Percentiles rank a stretch among this genome's conserved stretches.
Evolutionary conservation across 2,888 invertebrate genomes (phyloP).

Genomic region (Caenorhabditis parvicauda): DNA sequence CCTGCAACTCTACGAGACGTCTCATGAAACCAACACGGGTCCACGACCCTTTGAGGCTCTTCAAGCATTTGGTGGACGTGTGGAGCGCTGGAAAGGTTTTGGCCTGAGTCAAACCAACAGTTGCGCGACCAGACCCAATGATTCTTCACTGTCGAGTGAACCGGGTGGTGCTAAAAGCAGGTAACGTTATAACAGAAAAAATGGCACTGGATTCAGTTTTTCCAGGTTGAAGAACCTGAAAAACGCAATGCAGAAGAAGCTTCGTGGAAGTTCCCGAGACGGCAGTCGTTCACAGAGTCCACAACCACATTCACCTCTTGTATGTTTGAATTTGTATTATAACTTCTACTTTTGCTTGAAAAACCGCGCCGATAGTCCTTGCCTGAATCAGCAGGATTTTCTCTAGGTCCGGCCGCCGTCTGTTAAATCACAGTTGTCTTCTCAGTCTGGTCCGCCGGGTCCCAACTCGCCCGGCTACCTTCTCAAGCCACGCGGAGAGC

Average conservation of each 20-base stretch:
- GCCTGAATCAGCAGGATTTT: not conserved
- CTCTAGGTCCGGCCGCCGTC: conserved; percentile 58
- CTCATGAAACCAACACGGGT: conserved; percentile 29
- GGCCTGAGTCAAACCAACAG: conserved; percentile 46
- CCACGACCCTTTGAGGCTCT: conserved; percentile 47
- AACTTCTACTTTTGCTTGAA: too few species aligned
- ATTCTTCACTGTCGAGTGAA: conserved; percentile 55
- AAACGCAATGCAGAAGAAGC: conserved; percentile 59
- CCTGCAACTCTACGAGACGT: conserved; percentile 77
- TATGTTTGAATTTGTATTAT: conserved; percentile 4
- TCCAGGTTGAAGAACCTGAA: conserved; percentile 59
- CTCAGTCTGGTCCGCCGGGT: conserved; percentile 58
- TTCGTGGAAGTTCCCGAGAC: conserved; percentile 57
- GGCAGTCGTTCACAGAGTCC: conserved; percentile 56
- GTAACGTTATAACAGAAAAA: conserved; percentile 6
- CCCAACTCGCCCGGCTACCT: conserved; percentile 60
- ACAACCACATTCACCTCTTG: conserved; percentile 59
- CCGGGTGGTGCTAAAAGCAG: conserved; percentile 42
- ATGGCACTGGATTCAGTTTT: conserved; percentile 5
- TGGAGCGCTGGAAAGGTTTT: conserved; percentile 57
- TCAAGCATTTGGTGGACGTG: conserved; percentile 60
- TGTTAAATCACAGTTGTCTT: conserved; percentile 58
- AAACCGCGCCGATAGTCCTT: not conserved
- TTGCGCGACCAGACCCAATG: conserved; percentile 44
- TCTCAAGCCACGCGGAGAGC: conserved; percentile 54